Conservation (phyloP, 2,113 vertebrate genomes). For the Poeciliopsis turrubarensis region DNA sequence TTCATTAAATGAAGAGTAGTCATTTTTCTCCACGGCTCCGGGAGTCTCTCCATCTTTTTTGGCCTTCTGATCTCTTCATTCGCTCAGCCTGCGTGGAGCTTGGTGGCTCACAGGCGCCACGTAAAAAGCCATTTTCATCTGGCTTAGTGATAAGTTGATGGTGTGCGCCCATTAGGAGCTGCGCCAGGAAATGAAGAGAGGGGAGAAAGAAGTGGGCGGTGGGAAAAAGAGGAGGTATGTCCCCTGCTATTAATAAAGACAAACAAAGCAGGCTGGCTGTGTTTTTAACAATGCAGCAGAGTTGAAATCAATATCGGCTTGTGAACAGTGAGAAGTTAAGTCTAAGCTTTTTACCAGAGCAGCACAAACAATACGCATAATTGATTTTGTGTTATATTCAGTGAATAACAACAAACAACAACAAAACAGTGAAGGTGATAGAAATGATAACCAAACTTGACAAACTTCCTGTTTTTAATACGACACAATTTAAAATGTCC, state of each 20-base stretch:
- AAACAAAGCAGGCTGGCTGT: constrained; percentile 45
- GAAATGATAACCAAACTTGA: not conserved
- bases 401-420: too few species aligned
- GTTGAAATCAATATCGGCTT: constrained; percentile 44
- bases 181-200: constrained; percentile 50
- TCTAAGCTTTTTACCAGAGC: not conserved
- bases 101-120: constrained; percentile 37
- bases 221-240: constrained; percentile 5
- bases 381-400: not conserved
- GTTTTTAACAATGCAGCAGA: constrained; percentile 28
- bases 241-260: constrained; percentile 63
- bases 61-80: constrained; percentile 65
- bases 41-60: constrained; percentile 4
- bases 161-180: constrained; percentile 60
- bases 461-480: not conserved
- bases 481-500: not conserved
- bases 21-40: constrained; percentile 21
- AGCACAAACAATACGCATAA: not conserved
- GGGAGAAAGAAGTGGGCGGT: not conserved
- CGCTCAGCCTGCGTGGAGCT: constrained; percentile 50
- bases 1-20: not conserved
- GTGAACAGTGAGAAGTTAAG: not conserved
- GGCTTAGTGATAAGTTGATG: constrained; percentile 74
- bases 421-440: too few species aligned
- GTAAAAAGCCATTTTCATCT: constrained; percentile 73